Conservation (phyloP, 2,797 vertebrate species). For the Momotus momota region DNA sequence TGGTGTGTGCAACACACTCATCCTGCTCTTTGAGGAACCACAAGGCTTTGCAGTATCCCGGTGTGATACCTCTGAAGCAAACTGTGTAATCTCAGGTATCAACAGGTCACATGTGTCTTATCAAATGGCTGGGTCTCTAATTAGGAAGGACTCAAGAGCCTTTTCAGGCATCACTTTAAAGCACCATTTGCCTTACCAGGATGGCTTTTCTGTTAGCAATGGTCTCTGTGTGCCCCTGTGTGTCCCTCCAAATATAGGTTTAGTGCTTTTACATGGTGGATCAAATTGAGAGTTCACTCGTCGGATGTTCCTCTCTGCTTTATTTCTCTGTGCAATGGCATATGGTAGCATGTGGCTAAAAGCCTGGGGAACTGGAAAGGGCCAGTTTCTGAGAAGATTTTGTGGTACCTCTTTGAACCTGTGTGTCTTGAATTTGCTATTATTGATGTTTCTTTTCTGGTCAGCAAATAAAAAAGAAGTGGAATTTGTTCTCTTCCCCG, state of each 20-base stretch:
- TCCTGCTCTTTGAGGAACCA: background rate
- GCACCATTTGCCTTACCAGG: background rate
- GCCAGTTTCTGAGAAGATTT: background rate
- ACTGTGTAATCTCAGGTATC: background rate
- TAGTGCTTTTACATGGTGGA: background rate
- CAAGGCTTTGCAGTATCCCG: background rate
- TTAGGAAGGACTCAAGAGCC: background rate
- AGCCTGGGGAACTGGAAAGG: background rate
- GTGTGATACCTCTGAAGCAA: background rate
- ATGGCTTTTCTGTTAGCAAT: background rate
- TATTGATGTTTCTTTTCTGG: background rate
- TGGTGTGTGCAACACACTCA: accelerated
- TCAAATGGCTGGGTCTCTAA: background rate
- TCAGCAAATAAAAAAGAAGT: background rate
- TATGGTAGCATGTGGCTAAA: background rate
- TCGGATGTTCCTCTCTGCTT: background rate
- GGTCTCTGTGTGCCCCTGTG: accelerated
- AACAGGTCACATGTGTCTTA: background rate
- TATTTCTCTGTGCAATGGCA: background rate
- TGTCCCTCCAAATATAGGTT: background rate
- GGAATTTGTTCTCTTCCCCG: background rate
- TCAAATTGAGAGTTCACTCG: background rate
- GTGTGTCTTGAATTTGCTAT: background rate
- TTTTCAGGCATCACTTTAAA: background rate
- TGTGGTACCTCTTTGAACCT: background rate